These are phyloP conservation scores for Poecile atricapillus DNA, from an alignment of 2,113 vertebrate genomes.

Conservation along the genomic window DNA sequence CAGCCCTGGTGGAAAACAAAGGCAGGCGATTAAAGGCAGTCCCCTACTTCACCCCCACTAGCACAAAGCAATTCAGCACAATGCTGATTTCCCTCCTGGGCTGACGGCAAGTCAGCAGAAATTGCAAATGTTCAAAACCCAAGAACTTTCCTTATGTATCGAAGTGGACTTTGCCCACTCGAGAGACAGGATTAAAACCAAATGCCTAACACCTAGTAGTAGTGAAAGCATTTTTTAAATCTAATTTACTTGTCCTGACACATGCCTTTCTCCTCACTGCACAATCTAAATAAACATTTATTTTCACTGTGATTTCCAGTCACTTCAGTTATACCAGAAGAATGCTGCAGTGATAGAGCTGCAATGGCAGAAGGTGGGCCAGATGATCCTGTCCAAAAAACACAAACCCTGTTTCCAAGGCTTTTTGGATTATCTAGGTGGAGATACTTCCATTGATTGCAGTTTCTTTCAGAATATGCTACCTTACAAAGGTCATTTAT, in stretches of 20 bases:
- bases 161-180: neutral
- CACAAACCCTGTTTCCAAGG: neutral
- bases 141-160: neutral
- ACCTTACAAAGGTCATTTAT: neutral
- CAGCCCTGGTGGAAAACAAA: neutral
- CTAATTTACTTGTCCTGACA: neutral
- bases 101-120: neutral
- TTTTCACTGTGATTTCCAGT: constrained; percentile 8
- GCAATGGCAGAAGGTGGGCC: neutral
- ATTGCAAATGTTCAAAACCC: neutral
- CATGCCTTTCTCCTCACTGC: neutral
- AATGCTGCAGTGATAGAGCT: neutral
- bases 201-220: neutral
- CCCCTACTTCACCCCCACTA: neutral
- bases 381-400: neutral
- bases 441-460: neutral
- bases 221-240: neutral
- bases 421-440: neutral
- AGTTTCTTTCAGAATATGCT: neutral
- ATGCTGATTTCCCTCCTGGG: neutral
- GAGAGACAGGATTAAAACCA: neutral
- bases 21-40: neutral
- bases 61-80: neutral
- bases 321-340: neutral
- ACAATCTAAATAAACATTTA: neutral